A percentile compares a stretch with the other conserved stretches of the same genome.
These are phyloP conservation scores for honey bee (Apis mellifera) DNA, from an alignment of 1,140 invertebrate species.

Conservation along the genomic window Amel_HAv3.1 CM009945.2:9052501-9053000, in stretches of 20 bases:
- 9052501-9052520: too few relatives aligned
- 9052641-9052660: conserved; percentile 92
- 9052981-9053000: conserved; percentile 93
- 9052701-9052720: conserved; percentile 93
- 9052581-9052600: conserved; percentile 30
- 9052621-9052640: conserved; percentile 92
- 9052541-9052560: background rate
- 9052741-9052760: conserved; percentile 82
- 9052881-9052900: too few relatives aligned
- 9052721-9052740: conserved; percentile 97
- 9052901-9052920: too few relatives aligned
- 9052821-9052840: too few relatives aligned
- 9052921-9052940: background rate
- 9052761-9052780: background rate
- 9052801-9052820: too few relatives aligned
- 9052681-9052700: conserved; percentile 93
- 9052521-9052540: too few relatives aligned
- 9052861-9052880: too few relatives aligned
- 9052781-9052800: too few relatives aligned
- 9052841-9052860: too few relatives aligned
- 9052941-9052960: conserved; percentile 86
- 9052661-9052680: conserved; percentile 89
- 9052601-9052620: conserved; percentile 31
- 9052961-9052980: conserved; percentile 91
- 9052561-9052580: background rate